These are phyloP conservation scores for Gymnocheta viridis DNA, from an alignment of 2,888 invertebrate species.

Conservation along the genomic window DNA sequence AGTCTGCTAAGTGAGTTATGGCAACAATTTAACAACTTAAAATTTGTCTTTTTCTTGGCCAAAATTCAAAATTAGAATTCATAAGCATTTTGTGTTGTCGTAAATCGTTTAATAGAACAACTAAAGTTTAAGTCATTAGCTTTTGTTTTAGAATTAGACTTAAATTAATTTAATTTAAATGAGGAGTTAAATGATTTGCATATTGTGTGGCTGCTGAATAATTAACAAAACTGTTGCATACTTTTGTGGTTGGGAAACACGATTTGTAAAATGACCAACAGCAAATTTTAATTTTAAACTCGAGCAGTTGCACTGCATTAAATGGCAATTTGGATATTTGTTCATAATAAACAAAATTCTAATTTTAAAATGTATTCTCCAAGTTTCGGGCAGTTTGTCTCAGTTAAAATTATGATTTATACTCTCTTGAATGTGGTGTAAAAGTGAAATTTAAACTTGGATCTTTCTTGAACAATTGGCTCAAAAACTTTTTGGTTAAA, in stretches of 20 bases:
- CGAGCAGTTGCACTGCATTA: too few relatives aligned
- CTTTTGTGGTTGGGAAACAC: not conserved
- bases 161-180: not conserved
- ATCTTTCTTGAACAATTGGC: too few relatives aligned
- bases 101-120: conserved; percentile 5
- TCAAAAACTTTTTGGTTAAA: too few relatives aligned
- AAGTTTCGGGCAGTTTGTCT: too few relatives aligned
- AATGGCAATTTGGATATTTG: too few relatives aligned
- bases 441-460: too few relatives aligned
- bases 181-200: not conserved
- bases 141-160: not conserved
- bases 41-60: conserved; percentile 5
- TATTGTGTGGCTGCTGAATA: not conserved
- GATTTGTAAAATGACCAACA: not conserved
- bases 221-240: conserved; percentile 15
- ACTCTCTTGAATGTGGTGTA: too few relatives aligned
- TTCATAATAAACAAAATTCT: too few relatives aligned
- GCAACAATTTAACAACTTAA: conserved; percentile 20
- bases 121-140: conserved; percentile 2
- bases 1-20: not conserved
- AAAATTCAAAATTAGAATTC: conserved; percentile 14
- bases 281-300: not conserved
- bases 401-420: too few relatives aligned
- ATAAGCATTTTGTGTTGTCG: not conserved
- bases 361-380: too few relatives aligned